Conservation (phyloP, 2,888 invertebrate genomes). For the Xestia sexstrigata region DNA sequence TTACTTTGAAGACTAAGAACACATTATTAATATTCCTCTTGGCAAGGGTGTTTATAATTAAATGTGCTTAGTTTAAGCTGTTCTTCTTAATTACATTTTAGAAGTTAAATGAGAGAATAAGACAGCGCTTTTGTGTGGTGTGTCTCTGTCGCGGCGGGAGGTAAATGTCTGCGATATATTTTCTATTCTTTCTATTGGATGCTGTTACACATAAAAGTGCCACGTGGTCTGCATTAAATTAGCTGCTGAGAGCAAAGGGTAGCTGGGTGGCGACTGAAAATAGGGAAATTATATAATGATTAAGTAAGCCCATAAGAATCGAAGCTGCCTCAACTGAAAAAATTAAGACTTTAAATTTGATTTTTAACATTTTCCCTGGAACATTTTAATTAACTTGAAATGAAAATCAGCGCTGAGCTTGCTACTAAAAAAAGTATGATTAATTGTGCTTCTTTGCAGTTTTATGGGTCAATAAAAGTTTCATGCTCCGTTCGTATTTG, state of each 20-base stretch:
- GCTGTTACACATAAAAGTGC: slow-evolving; percentile 4
- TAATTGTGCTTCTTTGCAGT: slow-evolving; percentile 17
- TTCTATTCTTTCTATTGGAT: slow-evolving; percentile 6
- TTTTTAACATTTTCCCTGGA: neutral
- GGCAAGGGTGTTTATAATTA: slow-evolving; percentile 59
- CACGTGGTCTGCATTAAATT: neutral
- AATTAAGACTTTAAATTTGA: neutral
- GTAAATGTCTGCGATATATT: slow-evolving; percentile 8
- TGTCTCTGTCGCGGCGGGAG: neutral
- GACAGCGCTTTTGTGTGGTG: slow-evolving; percentile 8
- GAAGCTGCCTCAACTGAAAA: neutral
- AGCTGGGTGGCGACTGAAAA: neutral
- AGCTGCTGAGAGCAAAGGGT: neutral
- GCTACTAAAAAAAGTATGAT: slow-evolving; percentile 17
- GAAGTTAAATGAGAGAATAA: slow-evolving; percentile 37
- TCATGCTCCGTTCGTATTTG: slow-evolving; percentile 12
- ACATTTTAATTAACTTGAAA: slow-evolving; percentile 36
- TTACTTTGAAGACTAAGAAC: slow-evolving; percentile 57
- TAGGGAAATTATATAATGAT: neutral
- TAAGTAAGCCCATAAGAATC: neutral
- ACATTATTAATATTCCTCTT: slow-evolving; percentile 58
- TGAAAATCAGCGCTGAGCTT: slow-evolving; percentile 26
- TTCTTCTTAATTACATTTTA: slow-evolving; percentile 51
- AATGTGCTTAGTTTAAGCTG: slow-evolving; percentile 42
- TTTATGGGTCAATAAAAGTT: slow-evolving; percentile 28